phyloP scores from a whole-genome alignment of 2,113 vertebrate species.

The Nerophis lumbriciformis region DNA sequence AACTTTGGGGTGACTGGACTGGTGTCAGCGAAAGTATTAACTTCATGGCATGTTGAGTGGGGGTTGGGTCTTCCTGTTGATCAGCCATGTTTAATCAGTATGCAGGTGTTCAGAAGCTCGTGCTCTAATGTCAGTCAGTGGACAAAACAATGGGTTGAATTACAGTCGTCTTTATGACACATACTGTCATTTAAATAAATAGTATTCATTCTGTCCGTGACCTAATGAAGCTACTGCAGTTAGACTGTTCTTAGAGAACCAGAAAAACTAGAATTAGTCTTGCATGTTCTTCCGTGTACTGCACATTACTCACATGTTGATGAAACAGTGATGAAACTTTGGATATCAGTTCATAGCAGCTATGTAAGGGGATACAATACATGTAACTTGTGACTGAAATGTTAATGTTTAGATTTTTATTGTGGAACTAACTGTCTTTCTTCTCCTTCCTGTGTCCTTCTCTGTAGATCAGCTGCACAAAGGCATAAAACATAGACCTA shows the following conservation, averaged over 20 bases:
- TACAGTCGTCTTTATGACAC: neutral
- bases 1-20: too few relatives aligned
- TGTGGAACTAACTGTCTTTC: slow-evolving; percentile 19
- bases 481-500: slow-evolving; percentile 46
- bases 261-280: too few relatives aligned
- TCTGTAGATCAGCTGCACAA: slow-evolving; percentile 35
- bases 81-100: slow-evolving; percentile 13
- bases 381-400: slow-evolving; percentile 14
- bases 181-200: too few relatives aligned
- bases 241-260: neutral
- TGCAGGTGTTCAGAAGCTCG: slow-evolving; percentile 35
- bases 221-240: too few relatives aligned
- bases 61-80: slow-evolving; percentile 31
- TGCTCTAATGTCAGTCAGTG: slow-evolving; percentile 40
- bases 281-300: neutral
- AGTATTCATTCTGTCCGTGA: too few relatives aligned
- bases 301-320: neutral
- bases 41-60: slow-evolving; percentile 12
- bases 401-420: neutral
- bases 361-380: neutral
- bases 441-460: slow-evolving; percentile 32
- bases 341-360: too few relatives aligned
- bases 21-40: slow-evolving; percentile 7
- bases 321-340: too few relatives aligned
- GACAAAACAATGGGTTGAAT: neutral